A percentile compares a stretch with the other conserved stretches of the same genome.
Conservation (phyloP, 2,113 vertebrate species). For the Speoplatyrhinus poulsoni region DNA sequence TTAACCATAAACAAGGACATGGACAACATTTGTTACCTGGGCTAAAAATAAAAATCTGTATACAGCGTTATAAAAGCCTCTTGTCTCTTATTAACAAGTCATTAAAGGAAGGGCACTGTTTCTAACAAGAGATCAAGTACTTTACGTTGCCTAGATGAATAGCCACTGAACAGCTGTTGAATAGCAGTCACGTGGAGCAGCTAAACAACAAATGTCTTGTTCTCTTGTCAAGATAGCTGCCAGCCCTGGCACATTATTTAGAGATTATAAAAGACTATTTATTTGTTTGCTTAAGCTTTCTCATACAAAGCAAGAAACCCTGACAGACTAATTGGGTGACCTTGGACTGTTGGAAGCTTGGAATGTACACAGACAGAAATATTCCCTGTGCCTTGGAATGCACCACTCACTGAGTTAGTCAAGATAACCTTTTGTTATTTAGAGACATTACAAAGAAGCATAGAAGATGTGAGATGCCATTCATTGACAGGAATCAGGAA, state of each 20-base stretch:
- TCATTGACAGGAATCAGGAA: slow-evolving; percentile 24
- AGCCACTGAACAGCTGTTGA: slow-evolving; percentile 3
- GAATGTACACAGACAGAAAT: slow-evolving; percentile 24
- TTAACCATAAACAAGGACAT: slow-evolving; percentile 4
- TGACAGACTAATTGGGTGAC: slow-evolving; percentile 14
- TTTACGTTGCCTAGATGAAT: slow-evolving; percentile 29
- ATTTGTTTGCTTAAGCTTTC: slow-evolving; percentile 20
- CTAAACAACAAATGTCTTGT: slow-evolving; percentile 48
- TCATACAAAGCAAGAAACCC: slow-evolving; percentile 12
- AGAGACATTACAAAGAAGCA: slow-evolving; percentile 20
- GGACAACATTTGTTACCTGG: neutral
- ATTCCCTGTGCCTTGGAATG: slow-evolving; percentile 11
- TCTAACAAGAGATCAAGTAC: slow-evolving; percentile 9
- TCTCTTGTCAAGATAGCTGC: slow-evolving; percentile 31
- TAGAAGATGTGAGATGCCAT: slow-evolving; percentile 23
- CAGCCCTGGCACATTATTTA: slow-evolving; percentile 24
- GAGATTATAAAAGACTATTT: slow-evolving; percentile 50
- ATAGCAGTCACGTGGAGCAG: slow-evolving; percentile 23
- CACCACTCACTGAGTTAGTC: slow-evolving; percentile 3
- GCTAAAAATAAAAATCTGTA: too few relatives aligned
- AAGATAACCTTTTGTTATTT: slow-evolving; percentile 18
- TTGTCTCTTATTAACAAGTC: slow-evolving; percentile 18
- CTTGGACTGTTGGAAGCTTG: slow-evolving; percentile 9
- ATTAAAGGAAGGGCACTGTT: neutral
- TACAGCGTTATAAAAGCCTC: slow-evolving; percentile 34